These are phyloP conservation scores for Zygaena filipendulae DNA, from an alignment of 2,888 invertebrate genomes.

Conservation along the genomic window DNA sequence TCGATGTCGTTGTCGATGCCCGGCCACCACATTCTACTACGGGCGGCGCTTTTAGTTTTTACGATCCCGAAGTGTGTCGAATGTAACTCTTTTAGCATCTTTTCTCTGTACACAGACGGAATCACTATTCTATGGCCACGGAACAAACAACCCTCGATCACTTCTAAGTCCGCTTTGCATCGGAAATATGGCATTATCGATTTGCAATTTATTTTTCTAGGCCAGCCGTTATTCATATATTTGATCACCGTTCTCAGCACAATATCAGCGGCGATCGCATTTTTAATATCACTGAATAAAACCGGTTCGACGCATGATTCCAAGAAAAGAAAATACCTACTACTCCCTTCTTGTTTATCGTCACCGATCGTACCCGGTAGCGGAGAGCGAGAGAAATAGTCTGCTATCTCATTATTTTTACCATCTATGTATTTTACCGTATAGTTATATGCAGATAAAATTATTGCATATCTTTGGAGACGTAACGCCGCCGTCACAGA, in stretches of 20 bases:
- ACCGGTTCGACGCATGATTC: too few species aligned
- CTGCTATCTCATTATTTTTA: constrained; percentile 11
- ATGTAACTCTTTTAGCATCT: constrained; percentile 9
- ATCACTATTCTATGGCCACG: constrained; percentile 13
- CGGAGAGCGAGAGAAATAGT: constrained; percentile 13
- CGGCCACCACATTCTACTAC: too few species aligned
- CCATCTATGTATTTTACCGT: constrained; percentile 8
- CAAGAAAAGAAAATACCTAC: too few species aligned
- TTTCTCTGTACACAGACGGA: constrained; percentile 5
- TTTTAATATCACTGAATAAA: constrained; percentile 7
- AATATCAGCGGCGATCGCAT: constrained; percentile 7
- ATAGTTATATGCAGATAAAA: constrained; percentile 15
- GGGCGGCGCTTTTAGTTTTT: constrained; percentile 13
- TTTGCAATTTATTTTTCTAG: constrained; percentile 1
- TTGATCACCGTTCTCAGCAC: constrained; percentile 3
- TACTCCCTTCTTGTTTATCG: too few species aligned
- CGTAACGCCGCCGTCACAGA: constrained; percentile 12
- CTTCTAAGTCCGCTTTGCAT: constrained; percentile 14
- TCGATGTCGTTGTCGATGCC: constrained; percentile 14
- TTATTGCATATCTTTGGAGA: constrained; percentile 13
- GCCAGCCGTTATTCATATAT: neutral
- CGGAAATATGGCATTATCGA: constrained; percentile 13
- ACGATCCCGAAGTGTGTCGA: too few species aligned
- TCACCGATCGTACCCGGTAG: too few species aligned
- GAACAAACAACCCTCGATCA: constrained; percentile 13